Evolutionary conservation across 2,797 vertebrate genomes (phyloP), one percentile per base, ranked within the genome.

Genomic region (Loriculus beryllinus): DNA sequence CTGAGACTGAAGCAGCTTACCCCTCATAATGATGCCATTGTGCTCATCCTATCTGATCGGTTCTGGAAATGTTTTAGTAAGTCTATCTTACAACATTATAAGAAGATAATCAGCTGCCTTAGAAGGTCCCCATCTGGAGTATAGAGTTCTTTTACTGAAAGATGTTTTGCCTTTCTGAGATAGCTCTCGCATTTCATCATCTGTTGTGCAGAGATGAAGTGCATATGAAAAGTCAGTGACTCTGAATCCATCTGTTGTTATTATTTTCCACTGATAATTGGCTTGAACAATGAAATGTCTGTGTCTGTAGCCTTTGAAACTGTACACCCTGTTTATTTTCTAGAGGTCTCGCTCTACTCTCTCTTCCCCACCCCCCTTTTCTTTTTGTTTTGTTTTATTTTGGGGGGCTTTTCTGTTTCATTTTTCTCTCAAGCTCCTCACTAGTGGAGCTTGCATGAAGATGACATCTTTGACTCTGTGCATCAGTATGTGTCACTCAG

Each of bases 191-290:
- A 96, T 98, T 98, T 98, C 98, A 98, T 98, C 98, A 98, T 98
- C 98, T 98, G 98, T 98, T 99, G 98, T 97, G 97, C 98, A 97
- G 98, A 98, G 97, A 98, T 98, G 98, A 97, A 98, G 98, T 97
- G 98, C 98, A 98, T 98, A 98, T 97, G 98, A 98, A 98, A 98
- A 99, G 98, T 99, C 98, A 99, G 98, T 99, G 98, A 98, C 98
- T 99, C 98, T 98, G 97, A 98, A 98, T 99, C 99, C 99, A 99
- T 99, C 99, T 99, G 99, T 98, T 99, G 99, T 99, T 99, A 99
- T 99, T 99, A 99, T 99, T 99, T 99, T 99, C 98, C 98, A 98
- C 98, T 99, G 98, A 99, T 99, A 99, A 99, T 99, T 99, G 99
- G 99, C 98, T 98, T 97, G 98, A 99, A 99, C 99, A 99, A 99